Evolutionary conservation across 1,140 invertebrate genomes (phyloP), one percentile per base, ranked within the genome.

Genomic region (Drosophila grimshawi): DNA sequence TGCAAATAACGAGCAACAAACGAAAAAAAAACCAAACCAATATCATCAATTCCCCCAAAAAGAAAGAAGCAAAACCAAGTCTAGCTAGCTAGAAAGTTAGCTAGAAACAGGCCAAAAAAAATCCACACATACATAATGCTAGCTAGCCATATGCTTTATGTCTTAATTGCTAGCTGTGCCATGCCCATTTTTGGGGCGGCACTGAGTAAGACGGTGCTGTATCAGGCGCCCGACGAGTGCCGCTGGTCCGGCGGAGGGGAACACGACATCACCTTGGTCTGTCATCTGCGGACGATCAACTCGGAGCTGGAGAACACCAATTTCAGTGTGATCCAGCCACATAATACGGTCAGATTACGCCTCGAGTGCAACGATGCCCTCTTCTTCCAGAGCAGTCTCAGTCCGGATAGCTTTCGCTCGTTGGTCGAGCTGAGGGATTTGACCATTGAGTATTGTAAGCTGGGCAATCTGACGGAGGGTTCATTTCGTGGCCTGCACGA

Each of bases 281-380:
- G 97, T 85, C 94, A 95, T 69, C 92, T 98, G 61, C 94, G 96
- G 49, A 97, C 97, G 70, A 97, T 97, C 93, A 97, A 97, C 93
- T 97, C 96, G 91, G 96, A 97, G 93, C 93, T 97, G 86, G 96
- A 97, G 93, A 97, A 97, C 91, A 97, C 96, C 33, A 98, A 98
- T 85, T 97, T 98, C 92, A 97, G 96, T 93, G 96, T 96, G 43
- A 97, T 97, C 70, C 96, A 97, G 93, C 95, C 96, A n/a, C 95
- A 97, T 85, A 96, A 97, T 75, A 97, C 97, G 30, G 96, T 97
- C 3, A 94, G 96, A 5, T 93, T 98, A 74, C 93, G 95, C 5
- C 94, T 98, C 27, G 96, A 97, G 92, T 98, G 97, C 93, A 97
- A 96, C 92, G 96, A 97, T 90, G 95, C 95, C 10, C 93, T 97